Conservation (phyloP, 2,888 invertebrate genomes). For the Muschampia plurimacula region DNA sequence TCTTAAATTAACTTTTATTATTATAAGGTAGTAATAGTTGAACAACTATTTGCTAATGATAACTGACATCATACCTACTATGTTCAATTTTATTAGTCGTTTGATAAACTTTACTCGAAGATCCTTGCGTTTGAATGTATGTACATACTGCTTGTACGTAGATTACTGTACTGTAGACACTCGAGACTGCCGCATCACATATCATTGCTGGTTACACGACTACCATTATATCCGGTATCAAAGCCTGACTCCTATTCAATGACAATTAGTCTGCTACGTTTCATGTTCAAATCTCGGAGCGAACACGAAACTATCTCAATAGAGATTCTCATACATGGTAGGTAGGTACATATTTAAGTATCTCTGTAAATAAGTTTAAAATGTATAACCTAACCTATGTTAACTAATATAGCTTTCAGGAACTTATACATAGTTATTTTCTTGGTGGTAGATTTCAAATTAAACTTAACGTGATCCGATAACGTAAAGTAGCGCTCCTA, state of each 20-base stretch:
- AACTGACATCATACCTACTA: no score
- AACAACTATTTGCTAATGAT: no score
- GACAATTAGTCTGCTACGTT: conserved; percentile 25
- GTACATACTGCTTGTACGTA: background rate
- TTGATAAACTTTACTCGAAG: background rate
- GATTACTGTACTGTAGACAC: conserved; percentile 2
- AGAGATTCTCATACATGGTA: background rate
- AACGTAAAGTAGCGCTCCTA: no score
- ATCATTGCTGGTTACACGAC: conserved; percentile 23
- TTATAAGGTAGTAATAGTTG: no score
- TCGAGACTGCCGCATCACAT: conserved; percentile 19
- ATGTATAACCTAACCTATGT: no score
- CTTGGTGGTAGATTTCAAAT: no score
- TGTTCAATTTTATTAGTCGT: background rate
- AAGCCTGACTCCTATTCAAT: conserved; percentile 20
- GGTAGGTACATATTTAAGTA: no score
- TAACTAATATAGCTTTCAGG: no score
- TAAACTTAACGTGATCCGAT: no score
- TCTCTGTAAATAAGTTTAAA: no score
- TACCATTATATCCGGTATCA: conserved; percentile 20
- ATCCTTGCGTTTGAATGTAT: background rate
- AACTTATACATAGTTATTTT: no score
- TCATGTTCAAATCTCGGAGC: conserved; percentile 1
- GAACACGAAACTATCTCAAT: background rate
- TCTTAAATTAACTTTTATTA: no score